Evolutionary conservation across 2,797 vertebrate genomes (phyloP), one percentile per base, ranked within the genome.

Genomic region (Mus caroli): DNA sequence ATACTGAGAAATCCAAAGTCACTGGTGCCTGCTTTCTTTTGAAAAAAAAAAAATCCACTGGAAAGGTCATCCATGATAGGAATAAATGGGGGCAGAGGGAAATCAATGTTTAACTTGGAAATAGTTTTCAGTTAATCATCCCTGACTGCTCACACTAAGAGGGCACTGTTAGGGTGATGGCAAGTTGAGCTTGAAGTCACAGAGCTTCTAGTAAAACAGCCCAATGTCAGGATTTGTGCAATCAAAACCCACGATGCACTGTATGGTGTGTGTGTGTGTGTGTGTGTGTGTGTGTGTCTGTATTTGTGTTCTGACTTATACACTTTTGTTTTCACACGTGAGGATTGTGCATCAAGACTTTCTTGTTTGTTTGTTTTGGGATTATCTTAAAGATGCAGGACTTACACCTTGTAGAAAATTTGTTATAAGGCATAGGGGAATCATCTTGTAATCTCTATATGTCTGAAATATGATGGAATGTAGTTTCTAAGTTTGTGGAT

Each of bases 81-180:
- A 98, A 96, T 96, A 96, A 98, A 98, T 94, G 17, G 54, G 97
- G 85, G 97, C 94, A 97, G 97, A 97, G 94, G 79, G 95, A 96
- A 98, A 98, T 98, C 98, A 98, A 98, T 98, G 98, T 98, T 99
- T 98, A 98, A 98, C 98, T 98, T 97, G 89, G 97, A 98, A 98
- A 98, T 98, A 98, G 97, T 98, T 98, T 97, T 98, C 94, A 96
- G 98, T 98, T 98, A 98, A 98, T 98, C 98, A 98, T 98, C 97
- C 94, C 97, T 97, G 92, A 98, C 96, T 0, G 84, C 97, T 97
- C 91, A 97, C 97, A 97, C 95, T 95, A 96, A 98, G 93, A 93
- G 88, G 92, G 64, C 95, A 86, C 89, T 96, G 97, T 94, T 94
- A 92, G 89, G 91, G 90, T 78, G 43, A 77, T 96, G 89, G 90